Conservation (phyloP, 1,140 invertebrate species). For the Rhopalosiphum maidis region DNA sequence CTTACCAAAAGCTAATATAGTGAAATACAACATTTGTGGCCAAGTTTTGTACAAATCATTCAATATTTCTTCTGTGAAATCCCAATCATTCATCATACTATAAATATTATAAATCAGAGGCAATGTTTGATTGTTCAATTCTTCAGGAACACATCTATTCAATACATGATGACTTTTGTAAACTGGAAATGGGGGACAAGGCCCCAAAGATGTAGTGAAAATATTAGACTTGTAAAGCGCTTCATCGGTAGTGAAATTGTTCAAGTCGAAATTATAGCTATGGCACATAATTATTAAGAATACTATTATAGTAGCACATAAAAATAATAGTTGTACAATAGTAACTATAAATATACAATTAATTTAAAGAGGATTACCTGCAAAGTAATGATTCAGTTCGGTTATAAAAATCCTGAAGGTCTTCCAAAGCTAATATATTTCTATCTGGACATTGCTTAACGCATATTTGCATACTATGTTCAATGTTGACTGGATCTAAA, state of each 20-base stretch:
- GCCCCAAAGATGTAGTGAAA: slow-evolving; percentile 69
- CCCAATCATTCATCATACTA: slow-evolving; percentile 83
- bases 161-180: slow-evolving; percentile 78
- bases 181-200: slow-evolving; percentile 76
- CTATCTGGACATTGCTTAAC: slow-evolving; percentile 84
- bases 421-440: slow-evolving; percentile 70
- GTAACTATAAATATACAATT: not conserved
- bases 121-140: slow-evolving; percentile 68
- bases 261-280: slow-evolving; percentile 59
- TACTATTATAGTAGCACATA: not conserved
- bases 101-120: slow-evolving; percentile 76
- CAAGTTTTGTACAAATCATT: slow-evolving; percentile 87
- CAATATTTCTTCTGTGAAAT: slow-evolving; percentile 84
- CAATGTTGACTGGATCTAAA: slow-evolving; percentile 78
- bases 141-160: slow-evolving; percentile 85
- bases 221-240: slow-evolving; percentile 61
- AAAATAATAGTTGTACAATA: not conserved
- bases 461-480: slow-evolving; percentile 84
- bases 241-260: slow-evolving; percentile 45
- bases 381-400: slow-evolving; percentile 77
- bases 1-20: slow-evolving; percentile 82
- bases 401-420: slow-evolving; percentile 78
- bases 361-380: slow-evolving; percentile 62
- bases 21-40: slow-evolving; percentile 82
- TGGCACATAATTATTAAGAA: not conserved